Conservation (phyloP, 2,797 vertebrate genomes). For the Neoniphon sammara region DNA sequence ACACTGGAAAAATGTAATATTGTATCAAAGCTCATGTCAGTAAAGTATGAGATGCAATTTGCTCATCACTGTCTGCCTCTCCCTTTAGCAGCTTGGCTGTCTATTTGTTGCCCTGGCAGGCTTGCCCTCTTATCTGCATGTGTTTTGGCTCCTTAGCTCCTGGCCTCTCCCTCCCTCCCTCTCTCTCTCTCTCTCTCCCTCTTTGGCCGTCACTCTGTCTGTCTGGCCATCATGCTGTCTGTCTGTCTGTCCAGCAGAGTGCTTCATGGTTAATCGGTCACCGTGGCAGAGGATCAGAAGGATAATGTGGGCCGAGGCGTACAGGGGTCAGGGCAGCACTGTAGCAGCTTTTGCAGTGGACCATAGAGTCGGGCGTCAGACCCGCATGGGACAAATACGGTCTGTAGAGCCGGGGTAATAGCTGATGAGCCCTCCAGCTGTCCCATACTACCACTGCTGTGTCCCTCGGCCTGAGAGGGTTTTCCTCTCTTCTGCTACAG, state of each 20-base stretch:
- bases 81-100: background rate
- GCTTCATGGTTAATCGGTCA: conserved; percentile 63
- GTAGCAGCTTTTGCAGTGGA: conserved; percentile 12
- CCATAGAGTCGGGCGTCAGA: conserved; percentile 6
- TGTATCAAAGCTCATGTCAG: conserved; percentile 10
- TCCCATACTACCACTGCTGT: too few species aligned
- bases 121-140: conserved; percentile 25
- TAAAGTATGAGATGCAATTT: conserved; percentile 21
- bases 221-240: conserved; percentile 23
- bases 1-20: too few species aligned
- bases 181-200: conserved; percentile 55
- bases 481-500: too few species aligned
- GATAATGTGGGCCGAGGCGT: conserved; percentile 58
- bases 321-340: conserved; percentile 50
- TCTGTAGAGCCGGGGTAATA: too few species aligned
- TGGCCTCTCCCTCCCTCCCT: conserved; percentile 43
- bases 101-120: conserved; percentile 16
- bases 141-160: conserved; percentile 45
- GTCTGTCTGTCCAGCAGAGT: conserved; percentile 49
- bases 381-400: background rate
- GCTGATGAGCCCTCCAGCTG: too few species aligned
- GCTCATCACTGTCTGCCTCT: background rate
- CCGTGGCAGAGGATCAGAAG: conserved; percentile 63
- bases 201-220: conserved; percentile 48
- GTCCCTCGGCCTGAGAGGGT: too few species aligned